Base-by-base conservation (phyloP, 2,888 invertebrate genomes). In the Drosophila rellima region DNA sequence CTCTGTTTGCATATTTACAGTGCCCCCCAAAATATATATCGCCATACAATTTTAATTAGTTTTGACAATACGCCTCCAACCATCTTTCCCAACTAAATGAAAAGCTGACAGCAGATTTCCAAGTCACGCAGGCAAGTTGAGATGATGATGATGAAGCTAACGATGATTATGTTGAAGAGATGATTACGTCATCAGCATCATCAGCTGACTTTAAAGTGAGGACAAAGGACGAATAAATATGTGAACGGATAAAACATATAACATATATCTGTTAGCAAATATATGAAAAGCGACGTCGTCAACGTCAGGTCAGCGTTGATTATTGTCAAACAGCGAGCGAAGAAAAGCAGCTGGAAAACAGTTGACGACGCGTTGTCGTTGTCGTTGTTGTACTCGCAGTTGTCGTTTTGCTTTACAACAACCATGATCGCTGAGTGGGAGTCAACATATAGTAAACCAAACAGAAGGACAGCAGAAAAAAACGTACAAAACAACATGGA, bases 291-390 rank as follows among this genome's bases (percentile, higher is more conserved):
- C 42, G 73, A 75, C 68, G 23, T 56, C 51, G 39, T 50, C 55
- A 55, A 29, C 57, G 66, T 69, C 78, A 68, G 65, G 63, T 71
- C 78, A 66, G 64, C 83, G 70, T 71, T 88, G 88, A 84, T 84
- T 84, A 82, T 83, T 80, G 83, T 86, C 86, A 84, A 86, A 88
- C 72, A 87, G 65, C 39, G 31, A 69, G 55, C 71, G 54, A 55
- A 62, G 61, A 44, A 62, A 75, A 71, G 64, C 63, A 64, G 57
- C 44, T 59, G 71, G 57, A 56, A 52, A 39, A 47, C 52, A 52
- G 13, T 44, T 8, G 18, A 31, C 44, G 45, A 35, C 45, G 26
- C 26, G 26, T 26, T 5, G 17, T 5, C 26, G 26, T 26, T 5
- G 17, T 5, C 15, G 39, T 60, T 45, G 29, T 56, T 47, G 33